A percentile compares a stretch with the other conserved stretches of the same genome.
Conservation (phyloP, 2,797 vertebrate species). For the Astyanax mexicanus region DNA sequence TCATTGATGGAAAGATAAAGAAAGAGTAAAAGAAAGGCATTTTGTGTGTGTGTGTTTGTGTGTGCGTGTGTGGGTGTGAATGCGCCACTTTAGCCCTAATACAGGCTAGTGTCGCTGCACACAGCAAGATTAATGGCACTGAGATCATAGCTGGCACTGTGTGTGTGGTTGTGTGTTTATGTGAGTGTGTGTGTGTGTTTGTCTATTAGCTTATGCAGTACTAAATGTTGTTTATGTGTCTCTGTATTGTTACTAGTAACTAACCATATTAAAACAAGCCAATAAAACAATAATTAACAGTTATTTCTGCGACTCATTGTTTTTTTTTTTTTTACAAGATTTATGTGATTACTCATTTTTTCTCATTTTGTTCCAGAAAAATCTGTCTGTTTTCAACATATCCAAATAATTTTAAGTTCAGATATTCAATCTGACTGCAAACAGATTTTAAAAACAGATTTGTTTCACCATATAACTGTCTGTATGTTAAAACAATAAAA, state of each 20-base stretch:
- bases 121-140: constrained; percentile 73
- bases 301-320: too few species aligned
- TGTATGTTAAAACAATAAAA: too few species aligned
- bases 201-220: not conserved
- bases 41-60: constrained; percentile 22
- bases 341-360: too few species aligned
- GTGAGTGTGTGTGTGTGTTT: constrained; percentile 5
- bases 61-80: constrained; percentile 38
- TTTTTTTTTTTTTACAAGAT: too few species aligned
- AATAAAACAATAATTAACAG: not conserved
- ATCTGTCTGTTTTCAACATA: too few species aligned
- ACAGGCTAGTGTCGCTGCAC: constrained; percentile 36
- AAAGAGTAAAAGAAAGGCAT: not conserved
- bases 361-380: too few species aligned
- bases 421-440: too few species aligned
- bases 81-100: constrained; percentile 38
- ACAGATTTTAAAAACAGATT: too few species aligned
- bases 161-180: constrained; percentile 37
- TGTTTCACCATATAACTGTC: too few species aligned
- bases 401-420: too few species aligned
- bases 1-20: not conserved
- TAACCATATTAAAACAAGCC: too few species aligned
- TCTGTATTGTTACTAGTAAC: not conserved
- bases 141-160: constrained; percentile 66
- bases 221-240: not conserved